These are phyloP conservation scores for Clistopyga incitator DNA, from an alignment of 2,888 invertebrate species.

Conservation along the genomic window DNA sequence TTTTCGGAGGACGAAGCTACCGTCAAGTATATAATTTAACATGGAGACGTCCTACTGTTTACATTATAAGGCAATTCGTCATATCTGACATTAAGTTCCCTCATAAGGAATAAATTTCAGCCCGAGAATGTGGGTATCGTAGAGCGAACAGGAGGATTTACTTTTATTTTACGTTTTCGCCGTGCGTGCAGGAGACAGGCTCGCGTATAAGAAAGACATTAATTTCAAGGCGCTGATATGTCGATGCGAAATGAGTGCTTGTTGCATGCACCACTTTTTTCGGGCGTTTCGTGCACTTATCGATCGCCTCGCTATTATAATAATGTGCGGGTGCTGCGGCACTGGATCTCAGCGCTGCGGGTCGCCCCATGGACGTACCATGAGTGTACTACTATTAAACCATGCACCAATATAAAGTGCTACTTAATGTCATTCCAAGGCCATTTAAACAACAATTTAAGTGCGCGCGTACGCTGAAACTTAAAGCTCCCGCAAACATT, in stretches of 20 bases:
- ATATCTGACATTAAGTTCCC: not conserved
- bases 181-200: constrained; percentile 3
- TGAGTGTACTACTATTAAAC: not conserved
- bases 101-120: not conserved
- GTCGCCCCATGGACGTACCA: constrained; percentile 17
- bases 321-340: not conserved
- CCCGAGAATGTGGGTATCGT: constrained; percentile 7
- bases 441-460: constrained; percentile 28
- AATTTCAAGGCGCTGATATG: constrained; percentile 19
- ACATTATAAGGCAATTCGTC: constrained; percentile 7
- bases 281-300: not conserved
- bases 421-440: constrained; percentile 35
- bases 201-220: constrained; percentile 20
- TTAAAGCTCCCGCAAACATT: constrained; percentile 13
- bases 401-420: constrained; percentile 23
- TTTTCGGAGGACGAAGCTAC: not conserved
- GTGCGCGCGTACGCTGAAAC: not conserved
- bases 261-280: constrained; percentile 14
- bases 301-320: constrained; percentile 2
- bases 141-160: not conserved
- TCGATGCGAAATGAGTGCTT: constrained; percentile 1
- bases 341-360: constrained; percentile 23
- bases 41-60: not conserved
- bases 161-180: not conserved
- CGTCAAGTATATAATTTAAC: not conserved